Evolutionary conservation across 1,140 invertebrate genomes (phyloP).

Genomic region (Saccostrea glomerata): DNA sequence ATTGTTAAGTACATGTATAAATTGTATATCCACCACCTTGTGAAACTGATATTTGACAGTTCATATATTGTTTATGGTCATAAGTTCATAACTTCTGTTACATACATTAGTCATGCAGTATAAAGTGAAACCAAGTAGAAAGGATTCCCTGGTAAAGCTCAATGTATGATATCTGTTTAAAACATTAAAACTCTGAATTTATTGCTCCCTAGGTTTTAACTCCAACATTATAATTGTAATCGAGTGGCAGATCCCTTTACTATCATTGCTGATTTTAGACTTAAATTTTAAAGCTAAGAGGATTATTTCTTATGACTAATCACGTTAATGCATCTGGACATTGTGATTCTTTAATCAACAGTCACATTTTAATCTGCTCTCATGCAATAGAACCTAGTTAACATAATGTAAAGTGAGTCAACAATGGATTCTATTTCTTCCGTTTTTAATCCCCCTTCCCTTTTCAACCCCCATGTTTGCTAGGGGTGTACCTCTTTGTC

Average conservation of each 20-base stretch:
- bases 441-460: not conserved
- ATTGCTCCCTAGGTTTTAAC: not conserved
- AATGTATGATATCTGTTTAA: not conserved
- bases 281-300: not conserved
- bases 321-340: constrained; percentile 15
- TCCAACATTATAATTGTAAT: not conserved
- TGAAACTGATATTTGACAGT: no score
- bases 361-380: constrained; percentile 23
- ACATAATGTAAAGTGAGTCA: not conserved
- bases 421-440: not conserved
- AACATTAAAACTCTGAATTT: no score
- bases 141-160: not conserved
- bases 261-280: constrained; percentile 1
- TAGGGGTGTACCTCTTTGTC: not conserved
- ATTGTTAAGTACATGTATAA: no score
- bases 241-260: not conserved
- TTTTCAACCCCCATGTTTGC: not conserved
- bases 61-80: no score
- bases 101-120: no score
- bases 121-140: not conserved
- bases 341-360: constrained; percentile 4
- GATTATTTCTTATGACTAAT: constrained; percentile 13
- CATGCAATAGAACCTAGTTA: not conserved
- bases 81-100: no score
- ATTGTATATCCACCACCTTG: no score